Evolutionary conservation across 1,140 invertebrate species (phyloP).

Genomic region (Homarus americanus): DNA sequence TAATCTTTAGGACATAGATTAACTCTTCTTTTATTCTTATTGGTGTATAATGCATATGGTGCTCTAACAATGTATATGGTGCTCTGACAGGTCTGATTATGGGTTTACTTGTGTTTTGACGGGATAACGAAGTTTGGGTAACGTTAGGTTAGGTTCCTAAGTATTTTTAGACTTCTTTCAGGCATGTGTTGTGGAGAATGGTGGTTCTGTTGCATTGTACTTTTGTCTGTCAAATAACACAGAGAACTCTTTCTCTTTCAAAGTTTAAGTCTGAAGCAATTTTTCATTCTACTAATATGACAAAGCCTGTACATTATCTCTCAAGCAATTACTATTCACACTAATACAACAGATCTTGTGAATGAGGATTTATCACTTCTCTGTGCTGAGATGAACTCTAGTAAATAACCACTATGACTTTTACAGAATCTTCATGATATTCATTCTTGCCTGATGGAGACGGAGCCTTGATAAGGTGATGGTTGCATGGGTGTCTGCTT

Average conservation of each 20-base stretch:
- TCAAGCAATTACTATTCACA: neutral
- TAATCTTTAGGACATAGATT: too few species aligned
- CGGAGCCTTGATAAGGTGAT: constrained; percentile 67
- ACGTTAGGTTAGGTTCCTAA: too few species aligned
- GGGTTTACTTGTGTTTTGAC: too few species aligned
- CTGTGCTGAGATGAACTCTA: neutral
- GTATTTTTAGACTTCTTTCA: too few species aligned
- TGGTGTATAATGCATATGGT: too few species aligned
- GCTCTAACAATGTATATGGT: too few species aligned
- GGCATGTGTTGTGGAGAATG: too few species aligned
- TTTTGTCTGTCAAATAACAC: neutral
- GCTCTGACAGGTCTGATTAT: too few species aligned
- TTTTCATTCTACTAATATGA: neutral
- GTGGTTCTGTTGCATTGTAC: neutral
- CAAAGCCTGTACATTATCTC: neutral
- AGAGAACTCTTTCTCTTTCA: neutral
- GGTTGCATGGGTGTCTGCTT: constrained; percentile 50
- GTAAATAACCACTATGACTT: constrained; percentile 33
- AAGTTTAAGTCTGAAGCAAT: neutral
- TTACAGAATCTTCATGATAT: constrained; percentile 72
- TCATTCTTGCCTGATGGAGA: constrained; percentile 69
- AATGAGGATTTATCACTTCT: neutral
- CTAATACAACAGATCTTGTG: neutral
- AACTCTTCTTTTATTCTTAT: too few species aligned
- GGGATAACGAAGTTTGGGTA: too few species aligned